Base-by-base conservation (phyloP, 2,888 invertebrate species). In the Panorpa germanica region DNA sequence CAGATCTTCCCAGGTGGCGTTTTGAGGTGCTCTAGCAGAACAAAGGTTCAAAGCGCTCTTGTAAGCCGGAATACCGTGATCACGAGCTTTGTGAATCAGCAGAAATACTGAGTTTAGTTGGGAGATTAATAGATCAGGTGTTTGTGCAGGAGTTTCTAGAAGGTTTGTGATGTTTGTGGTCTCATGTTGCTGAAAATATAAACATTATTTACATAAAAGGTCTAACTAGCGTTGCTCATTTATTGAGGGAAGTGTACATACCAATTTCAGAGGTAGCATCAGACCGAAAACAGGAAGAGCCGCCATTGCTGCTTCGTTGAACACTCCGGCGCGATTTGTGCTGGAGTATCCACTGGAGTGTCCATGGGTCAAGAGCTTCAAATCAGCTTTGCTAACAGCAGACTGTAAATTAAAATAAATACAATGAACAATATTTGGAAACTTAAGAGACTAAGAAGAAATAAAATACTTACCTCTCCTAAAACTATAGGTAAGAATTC, bases 341-440 rank as follows among this genome's bases (percentile, higher is more conserved):
- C 85, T 85, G 1, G 85, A 82, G 49, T 88, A 88, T 29, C 74
- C 74, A 1, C 65, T 59, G 54, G 72, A 80, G 47, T 78, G 75
- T 12, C 82, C 82, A 20, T 70, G 68, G 1, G 66, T 59, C 12
- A 63, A 61, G 21, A 70, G 56, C 37, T 63, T 62, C 26, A 77
- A 47, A 35, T 69, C 67, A 0, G 68, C 61, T 39, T 70, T 63
- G 1, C 66, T 61, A 49, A 70, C 57, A 38, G 70, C 59, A 41
- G 68, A 62, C 72, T 70, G 42, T 8, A 45, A 33, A 47, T 28
- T 11, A 35, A 30, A 31, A 16, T 25, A 29, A 30, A 33, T 21
- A 31, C 19, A 14, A 17, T 14, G 15, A 10, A 8, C 12, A 8
- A 8, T 25, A n/a, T n/a, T n/a, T n/a, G n/a, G n/a, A n/a, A 16